Evolutionary conservation across 2,888 invertebrate genomes (phyloP), one percentile per base, ranked within the genome.

Genomic region (Mactromeris polynyma): DNA sequence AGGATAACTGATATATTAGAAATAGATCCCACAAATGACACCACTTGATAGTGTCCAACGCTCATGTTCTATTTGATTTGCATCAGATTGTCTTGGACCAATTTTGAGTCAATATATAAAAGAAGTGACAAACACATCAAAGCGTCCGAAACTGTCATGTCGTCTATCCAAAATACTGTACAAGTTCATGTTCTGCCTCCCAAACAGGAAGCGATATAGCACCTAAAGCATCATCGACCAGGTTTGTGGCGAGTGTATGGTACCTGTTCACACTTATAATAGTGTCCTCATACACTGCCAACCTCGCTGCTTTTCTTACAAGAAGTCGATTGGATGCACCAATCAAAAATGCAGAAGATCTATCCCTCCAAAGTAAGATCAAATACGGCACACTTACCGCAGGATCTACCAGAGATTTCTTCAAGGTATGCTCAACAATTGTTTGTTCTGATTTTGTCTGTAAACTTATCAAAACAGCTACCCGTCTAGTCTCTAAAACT

Each of bases 231-330:
- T 26, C 80, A 11, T 97, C 97, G 1, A 99, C 99, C 0, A 97
- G 99, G 83, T 98, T 99, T 92, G 99, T 99, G 9, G 99, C 99
- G 17, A 99, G 97, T 38, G 96, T 97, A 51, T 99, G 99, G 99
- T 99, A 99, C 99, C 99, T 99, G 97, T 99, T 99, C 97, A 99
- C 99, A 0, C 97, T 99, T 73, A 99, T 99, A 96, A 99, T 99
- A 96, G 98, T 99, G 90, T 99, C 99, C 0, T 99, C 99, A 9
- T 99, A 99, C 97, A 99, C 99, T 6, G 99, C 99, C 21, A 99
- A 99, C 97, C 97, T 99, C 95, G 99, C 99, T 0, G 99, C 99
- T 0, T 99, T 99, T 97, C 97, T 99, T 77, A 99, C 99, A 0
- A 99, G 99, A 46, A 99, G 99, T 97, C 97, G 99, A 64, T 99